Evolutionary conservation across 2,113 vertebrate species (phyloP).

Genomic region (Malurus alboscapulatus): DNA sequence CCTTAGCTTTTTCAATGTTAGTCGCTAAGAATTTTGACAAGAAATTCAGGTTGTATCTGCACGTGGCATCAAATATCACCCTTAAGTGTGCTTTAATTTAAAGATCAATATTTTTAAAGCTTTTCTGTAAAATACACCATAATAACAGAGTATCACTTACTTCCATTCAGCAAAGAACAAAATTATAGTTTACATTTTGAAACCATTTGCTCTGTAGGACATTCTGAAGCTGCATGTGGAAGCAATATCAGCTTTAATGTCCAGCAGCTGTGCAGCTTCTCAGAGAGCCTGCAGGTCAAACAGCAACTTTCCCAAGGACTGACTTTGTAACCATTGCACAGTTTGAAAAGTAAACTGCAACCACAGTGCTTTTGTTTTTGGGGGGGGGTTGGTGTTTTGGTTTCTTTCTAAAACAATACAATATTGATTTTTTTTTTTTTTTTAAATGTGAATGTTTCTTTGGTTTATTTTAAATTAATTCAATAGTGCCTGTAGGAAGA

Average conservation of each 20-base stretch:
- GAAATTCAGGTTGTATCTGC: slow-evolving; percentile 74
- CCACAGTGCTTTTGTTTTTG: neutral
- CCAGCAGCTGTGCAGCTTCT: slow-evolving; percentile 61
- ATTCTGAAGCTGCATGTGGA: slow-evolving; percentile 64
- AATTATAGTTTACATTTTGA: slow-evolving; percentile 40
- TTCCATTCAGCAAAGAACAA: slow-evolving; percentile 44
- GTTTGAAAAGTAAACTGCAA: slow-evolving; percentile 19
- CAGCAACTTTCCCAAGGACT: slow-evolving; percentile 35
- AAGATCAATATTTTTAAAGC: neutral
- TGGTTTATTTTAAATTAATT: neutral
- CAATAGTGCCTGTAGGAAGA: neutral
- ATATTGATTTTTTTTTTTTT: neutral
- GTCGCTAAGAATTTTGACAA: slow-evolving; percentile 75
- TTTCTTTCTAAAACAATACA: neutral
- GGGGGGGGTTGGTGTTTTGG: neutral
- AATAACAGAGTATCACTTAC: neutral
- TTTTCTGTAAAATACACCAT: slow-evolving; percentile 36
- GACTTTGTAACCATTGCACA: slow-evolving; percentile 43
- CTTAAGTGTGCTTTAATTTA: neutral
- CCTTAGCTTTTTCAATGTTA: slow-evolving; percentile 89
- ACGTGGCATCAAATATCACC: slow-evolving; percentile 64
- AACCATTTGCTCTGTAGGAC: slow-evolving; percentile 21
- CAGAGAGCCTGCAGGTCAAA: slow-evolving; percentile 53
- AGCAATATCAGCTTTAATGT: slow-evolving; percentile 57
- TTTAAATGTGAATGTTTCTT: neutral